Evolutionary conservation across 2,797 vertebrate species (phyloP).

Genomic region (Sarcoramphus papa): DNA sequence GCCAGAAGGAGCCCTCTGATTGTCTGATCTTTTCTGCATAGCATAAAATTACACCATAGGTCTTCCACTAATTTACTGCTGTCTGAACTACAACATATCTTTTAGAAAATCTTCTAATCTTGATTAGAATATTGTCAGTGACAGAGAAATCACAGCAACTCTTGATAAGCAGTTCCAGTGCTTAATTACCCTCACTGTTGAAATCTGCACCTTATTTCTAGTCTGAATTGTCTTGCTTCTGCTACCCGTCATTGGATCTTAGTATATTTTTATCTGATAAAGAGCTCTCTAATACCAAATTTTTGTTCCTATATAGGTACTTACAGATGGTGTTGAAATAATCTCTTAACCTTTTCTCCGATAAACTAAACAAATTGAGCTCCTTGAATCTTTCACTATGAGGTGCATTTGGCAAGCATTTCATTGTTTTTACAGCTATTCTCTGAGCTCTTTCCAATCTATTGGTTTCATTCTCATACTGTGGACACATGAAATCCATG

Average conservation of each 20-base stretch:
- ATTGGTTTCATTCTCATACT: neutral
- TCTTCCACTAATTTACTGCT: neutral
- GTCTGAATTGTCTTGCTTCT: neutral
- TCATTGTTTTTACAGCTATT: neutral
- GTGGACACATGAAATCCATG: neutral
- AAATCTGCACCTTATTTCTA: neutral
- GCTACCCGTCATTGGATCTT: neutral
- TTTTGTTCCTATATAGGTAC: neutral
- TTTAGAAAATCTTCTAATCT: neutral
- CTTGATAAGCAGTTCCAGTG: neutral
- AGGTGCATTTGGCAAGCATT: neutral
- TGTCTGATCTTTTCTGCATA: neutral
- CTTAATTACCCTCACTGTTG: neutral
- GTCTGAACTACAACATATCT: neutral
- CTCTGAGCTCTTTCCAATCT: neutral
- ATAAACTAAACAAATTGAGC: neutral
- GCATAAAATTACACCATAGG: neutral
- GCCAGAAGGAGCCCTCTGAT: neutral
- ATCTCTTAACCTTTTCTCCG: neutral
- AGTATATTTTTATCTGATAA: neutral
- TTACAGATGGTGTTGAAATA: neutral
- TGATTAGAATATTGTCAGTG: neutral
- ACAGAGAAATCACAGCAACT: neutral
- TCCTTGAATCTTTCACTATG: neutral
- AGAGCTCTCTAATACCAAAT: neutral